phyloP scores from a whole-genome alignment of 64 coral and sea anemone genomes.

The Porites australiensis region DNA sequence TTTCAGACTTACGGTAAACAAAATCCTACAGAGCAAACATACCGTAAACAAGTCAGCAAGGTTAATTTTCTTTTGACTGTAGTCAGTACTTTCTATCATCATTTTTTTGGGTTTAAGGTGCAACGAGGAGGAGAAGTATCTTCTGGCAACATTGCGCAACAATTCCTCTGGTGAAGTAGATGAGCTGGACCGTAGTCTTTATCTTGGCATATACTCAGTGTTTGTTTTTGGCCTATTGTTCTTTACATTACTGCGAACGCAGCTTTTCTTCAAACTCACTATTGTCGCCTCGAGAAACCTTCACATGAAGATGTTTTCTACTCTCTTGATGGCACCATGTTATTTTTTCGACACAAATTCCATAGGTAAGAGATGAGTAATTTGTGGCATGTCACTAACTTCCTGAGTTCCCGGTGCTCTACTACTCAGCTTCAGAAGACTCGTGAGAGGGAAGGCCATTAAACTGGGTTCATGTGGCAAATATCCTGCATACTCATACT shows the following conservation, averaged over 20 bases:
- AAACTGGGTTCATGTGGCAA: no score
- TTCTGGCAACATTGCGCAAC: background rate
- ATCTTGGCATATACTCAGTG: constrained; percentile 70
- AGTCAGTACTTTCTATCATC: background rate
- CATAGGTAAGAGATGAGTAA: constrained; percentile 54
- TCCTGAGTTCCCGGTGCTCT: no score
- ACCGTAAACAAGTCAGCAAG: no score
- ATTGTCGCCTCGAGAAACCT: constrained; percentile 74
- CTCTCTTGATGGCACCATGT: constrained; percentile 68
- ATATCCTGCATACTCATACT: no score
- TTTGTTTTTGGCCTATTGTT: constrained; percentile 74
- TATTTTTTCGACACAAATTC: constrained; percentile 95
- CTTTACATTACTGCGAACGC: constrained; percentile 58
- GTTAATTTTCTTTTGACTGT: no score
- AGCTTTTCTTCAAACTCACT: constrained; percentile 80
- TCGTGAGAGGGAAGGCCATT: no score
- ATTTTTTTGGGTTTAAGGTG: constrained; percentile 57
- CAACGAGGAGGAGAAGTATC: constrained; percentile 75
- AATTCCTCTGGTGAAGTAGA: constrained; percentile 41
- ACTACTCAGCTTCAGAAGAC: no score
- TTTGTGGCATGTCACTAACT: background rate
- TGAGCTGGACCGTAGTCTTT: constrained; percentile 44
- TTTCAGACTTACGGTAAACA: no score
- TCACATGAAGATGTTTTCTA: constrained; percentile 72
- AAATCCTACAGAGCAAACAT: no score